Evolutionary conservation across 2,888 invertebrate species (phyloP), one percentile per base, ranked within the genome.

Genomic region (Luperina nickerlii): DNA sequence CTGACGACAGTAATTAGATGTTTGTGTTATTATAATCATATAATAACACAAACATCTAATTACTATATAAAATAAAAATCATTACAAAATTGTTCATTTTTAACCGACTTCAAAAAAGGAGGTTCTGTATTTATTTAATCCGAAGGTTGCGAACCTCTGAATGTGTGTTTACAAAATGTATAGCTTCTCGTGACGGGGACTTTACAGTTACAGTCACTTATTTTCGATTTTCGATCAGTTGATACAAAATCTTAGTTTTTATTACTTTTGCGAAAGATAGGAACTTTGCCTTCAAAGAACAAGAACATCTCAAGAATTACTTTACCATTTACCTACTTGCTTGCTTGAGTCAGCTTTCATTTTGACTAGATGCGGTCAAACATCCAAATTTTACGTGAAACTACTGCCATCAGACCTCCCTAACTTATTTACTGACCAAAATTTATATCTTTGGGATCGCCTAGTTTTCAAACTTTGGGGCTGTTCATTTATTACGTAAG

Each of bases 401-500:
- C 15, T 27, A 57, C 32, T 32, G 60, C 20, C 60, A 15, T 51
- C 13, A 38, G 65, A 79, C 57, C 69, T 32, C 24, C 8, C 13
- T 70, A 42, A 81, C 65, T 79, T 20, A 78, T 57, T 78, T 66
- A 60, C 27, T 76, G 48, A 8, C 1, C n/a, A 24, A n/a, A 77
- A 79, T 57, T 65, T 51, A 66, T 83, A 51, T 65, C 20, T 32
- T 20, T 7, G 66, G 32, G 60, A 57, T 38, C 51, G 24, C 8
- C 15, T 27, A 38, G 65, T 81, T 69, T 83, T 45, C 60, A 32
- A 81, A 81, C n/a, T n/a, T n/a, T n/a, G n/a, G n/a, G n/a, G n/a
- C n/a, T n/a, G n/a, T n/a, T n/a, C n/a, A n/a, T n/a, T n/a, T n/a
- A n/a, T n/a, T n/a, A n/a, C n/a, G n/a, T n/a, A n/a, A n/a, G n/a